These are phyloP conservation scores for Triops longicaudatus DNA, from an alignment of 1,140 invertebrate species.

Conservation along the genomic window DNA sequence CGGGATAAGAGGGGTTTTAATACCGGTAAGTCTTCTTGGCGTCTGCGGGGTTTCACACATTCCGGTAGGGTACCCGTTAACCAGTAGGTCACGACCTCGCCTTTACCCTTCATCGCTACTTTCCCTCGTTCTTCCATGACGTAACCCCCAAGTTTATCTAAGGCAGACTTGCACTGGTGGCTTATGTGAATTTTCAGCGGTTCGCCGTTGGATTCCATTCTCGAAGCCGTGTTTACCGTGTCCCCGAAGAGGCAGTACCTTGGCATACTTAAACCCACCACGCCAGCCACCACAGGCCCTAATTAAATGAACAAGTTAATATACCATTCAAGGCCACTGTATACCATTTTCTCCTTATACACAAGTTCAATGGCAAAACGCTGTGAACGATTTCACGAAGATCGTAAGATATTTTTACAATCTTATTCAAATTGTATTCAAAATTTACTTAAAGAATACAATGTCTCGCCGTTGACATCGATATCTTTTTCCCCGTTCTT, in stretches of 20 bases:
- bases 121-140: conserved; percentile 69
- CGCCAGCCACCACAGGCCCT: conserved; percentile 81
- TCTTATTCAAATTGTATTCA: too few species aligned
- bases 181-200: conserved; percentile 82
- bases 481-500: too few species aligned
- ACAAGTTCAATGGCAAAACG: too few species aligned
- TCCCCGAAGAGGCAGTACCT: conserved; percentile 83
- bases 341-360: too few species aligned
- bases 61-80: conserved; percentile 63
- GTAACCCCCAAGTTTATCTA: conserved; percentile 72
- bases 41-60: conserved; percentile 45
- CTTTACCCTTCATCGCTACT: conserved; percentile 78
- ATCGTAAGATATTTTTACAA: too few species aligned
- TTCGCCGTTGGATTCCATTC: conserved; percentile 85
- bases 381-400: too few species aligned
- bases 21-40: conserved; percentile 28
- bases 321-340: too few species aligned
- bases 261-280: conserved; percentile 83
- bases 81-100: conserved; percentile 72
- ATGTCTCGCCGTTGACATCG: too few species aligned
- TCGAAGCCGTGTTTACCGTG: conserved; percentile 83
- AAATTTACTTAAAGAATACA: too few species aligned
- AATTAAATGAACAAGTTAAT: conserved; percentile 32
- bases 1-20: conserved; percentile 33
- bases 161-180: conserved; percentile 56